phyloP scores from a whole-genome alignment of 2,113 vertebrate species.

The Ctenodactylus gundi region DNA sequence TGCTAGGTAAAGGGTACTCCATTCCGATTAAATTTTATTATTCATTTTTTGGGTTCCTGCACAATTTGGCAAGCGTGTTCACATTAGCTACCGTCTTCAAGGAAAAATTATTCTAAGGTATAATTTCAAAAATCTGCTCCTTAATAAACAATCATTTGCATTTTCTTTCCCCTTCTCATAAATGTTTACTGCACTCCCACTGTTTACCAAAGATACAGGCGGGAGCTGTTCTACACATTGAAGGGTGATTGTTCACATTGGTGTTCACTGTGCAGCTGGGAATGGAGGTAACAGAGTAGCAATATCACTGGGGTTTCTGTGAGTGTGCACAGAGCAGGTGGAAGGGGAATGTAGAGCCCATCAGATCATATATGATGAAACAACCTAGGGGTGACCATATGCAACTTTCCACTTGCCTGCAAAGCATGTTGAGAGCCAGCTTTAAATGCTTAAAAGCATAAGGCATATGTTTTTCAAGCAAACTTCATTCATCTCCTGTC shows the following conservation, averaged over 20 bases:
- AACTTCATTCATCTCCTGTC: neutral
- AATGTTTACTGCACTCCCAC: accelerated
- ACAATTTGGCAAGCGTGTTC: neutral
- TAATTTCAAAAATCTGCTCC: neutral
- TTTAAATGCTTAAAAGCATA: neutral
- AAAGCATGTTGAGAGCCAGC: neutral
- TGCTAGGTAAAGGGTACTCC: accelerated
- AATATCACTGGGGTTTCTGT: accelerated
- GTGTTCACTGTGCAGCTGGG: accelerated
- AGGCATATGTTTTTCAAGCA: neutral
- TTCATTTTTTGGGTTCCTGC: neutral
- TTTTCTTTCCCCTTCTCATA: neutral
- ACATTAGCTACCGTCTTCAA: neutral
- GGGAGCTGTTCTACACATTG: accelerated
- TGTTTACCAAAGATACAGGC: neutral
- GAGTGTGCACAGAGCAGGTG: accelerated
- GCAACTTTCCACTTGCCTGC: neutral
- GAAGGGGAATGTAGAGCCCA: accelerated
- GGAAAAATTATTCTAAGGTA: neutral
- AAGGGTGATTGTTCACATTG: accelerated
- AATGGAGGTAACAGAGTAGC: neutral
- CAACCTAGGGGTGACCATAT: accelerated
- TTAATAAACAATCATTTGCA: neutral
- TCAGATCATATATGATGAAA: neutral
- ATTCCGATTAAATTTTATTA: neutral